Conservation (phyloP, 2,113 vertebrate species). For the Anser cygnoides region DNA sequence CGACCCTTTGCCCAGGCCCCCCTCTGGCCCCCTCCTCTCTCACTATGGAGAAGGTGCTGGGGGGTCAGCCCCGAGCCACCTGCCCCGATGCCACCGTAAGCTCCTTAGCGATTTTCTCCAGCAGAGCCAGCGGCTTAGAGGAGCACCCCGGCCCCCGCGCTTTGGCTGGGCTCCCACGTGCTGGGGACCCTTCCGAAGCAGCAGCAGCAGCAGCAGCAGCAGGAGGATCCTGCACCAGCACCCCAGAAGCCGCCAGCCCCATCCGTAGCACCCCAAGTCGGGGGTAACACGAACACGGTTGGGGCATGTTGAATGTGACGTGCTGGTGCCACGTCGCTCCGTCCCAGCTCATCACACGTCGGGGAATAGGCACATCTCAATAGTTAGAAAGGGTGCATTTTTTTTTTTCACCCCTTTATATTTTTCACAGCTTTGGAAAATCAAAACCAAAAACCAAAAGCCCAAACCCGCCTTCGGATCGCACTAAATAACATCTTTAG, state of each 20-base stretch:
- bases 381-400: not conserved
- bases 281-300: not conserved
- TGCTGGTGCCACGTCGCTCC: not conserved
- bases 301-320: not conserved
- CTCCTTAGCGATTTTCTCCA: slow-evolving; percentile 47
- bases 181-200: not conserved
- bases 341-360: rapidly evolving
- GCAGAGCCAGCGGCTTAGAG: slow-evolving; percentile 38
- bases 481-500: not conserved
- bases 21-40: not conserved
- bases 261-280: not conserved
- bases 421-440: not conserved
- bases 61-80: slow-evolving; percentile 14
- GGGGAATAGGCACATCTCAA: not conserved
- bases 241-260: not conserved
- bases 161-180: not conserved
- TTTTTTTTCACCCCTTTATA: too few relatives aligned
- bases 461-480: not conserved
- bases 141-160: not conserved
- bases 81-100: not conserved
- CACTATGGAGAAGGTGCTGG: not conserved
- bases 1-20: not conserved
- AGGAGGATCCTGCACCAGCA: not conserved
- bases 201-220: not conserved
- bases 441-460: not conserved